Conservation (phyloP, 2,113 vertebrate genomes). For the Macroglossus sobrinus region DNA sequence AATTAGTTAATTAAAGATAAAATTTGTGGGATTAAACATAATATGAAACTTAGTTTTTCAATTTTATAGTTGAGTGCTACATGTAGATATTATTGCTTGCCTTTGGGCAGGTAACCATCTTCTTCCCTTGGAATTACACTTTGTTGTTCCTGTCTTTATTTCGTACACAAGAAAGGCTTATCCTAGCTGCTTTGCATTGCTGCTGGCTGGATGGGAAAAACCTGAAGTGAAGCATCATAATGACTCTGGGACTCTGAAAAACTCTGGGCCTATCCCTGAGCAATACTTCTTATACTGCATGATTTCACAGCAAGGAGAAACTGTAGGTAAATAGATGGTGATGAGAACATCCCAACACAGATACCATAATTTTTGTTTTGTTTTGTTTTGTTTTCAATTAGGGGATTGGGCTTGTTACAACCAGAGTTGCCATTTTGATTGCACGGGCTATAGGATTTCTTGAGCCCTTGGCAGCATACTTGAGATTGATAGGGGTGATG, state of each 20-base stretch:
- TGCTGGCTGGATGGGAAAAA: not conserved
- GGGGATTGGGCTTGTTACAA: not conserved
- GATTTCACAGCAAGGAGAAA: not conserved
- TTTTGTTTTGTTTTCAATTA: not conserved
- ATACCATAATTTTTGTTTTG: not conserved
- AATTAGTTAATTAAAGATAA: not conserved
- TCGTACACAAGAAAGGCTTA: not conserved
- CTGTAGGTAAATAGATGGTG: not conserved
- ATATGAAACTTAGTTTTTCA: not conserved
- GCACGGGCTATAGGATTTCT: not conserved
- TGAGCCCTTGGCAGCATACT: not conserved
- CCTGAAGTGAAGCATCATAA: not conserved
- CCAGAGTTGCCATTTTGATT: not conserved
- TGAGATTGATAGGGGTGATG: rapidly evolving
- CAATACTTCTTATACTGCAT: not conserved
- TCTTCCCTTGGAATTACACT: not conserved
- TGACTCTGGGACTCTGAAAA: not conserved
- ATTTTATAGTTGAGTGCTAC: not conserved
- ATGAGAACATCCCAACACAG: not conserved
- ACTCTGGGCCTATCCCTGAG: not conserved
- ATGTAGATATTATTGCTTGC: not conserved
- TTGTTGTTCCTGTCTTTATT: not conserved
- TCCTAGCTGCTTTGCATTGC: not conserved
- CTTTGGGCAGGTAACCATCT: not conserved
- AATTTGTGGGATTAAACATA: not conserved